Conservation (phyloP, 1,140 invertebrate species). For the Sycobia sp. region DNA sequence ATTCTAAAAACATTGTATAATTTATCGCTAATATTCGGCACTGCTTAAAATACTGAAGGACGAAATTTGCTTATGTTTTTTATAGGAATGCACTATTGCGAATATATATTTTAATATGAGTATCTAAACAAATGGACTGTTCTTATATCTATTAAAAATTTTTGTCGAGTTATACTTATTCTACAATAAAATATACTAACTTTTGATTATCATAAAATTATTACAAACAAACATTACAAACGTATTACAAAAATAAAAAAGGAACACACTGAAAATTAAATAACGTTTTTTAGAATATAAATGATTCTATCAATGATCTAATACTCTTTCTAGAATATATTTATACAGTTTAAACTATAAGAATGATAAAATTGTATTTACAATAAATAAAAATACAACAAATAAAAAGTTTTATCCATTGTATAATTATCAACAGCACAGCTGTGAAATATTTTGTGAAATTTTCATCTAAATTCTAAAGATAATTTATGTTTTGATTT, state of each 20-base stretch:
- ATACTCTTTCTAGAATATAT: too few species aligned
- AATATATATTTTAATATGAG: slow-evolving; percentile 2
- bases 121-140: slow-evolving; percentile 1
- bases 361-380: slow-evolving; percentile 6
- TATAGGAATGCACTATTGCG: neutral
- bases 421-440: slow-evolving; percentile 19
- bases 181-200: slow-evolving; percentile 13
- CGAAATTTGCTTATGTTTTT: slow-evolving; percentile 15
- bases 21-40: slow-evolving; percentile 27
- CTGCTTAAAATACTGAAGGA: slow-evolving; percentile 30
- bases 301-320: too few species aligned
- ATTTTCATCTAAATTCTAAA: slow-evolving; percentile 16
- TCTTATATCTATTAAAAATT: slow-evolving; percentile 8
- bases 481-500: too few species aligned
- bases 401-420: slow-evolving; percentile 7
- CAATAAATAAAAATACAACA: slow-evolving; percentile 2
- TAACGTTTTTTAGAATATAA: slow-evolving; percentile 36
- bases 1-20: slow-evolving; percentile 24
- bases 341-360: too few species aligned
- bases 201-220: slow-evolving; percentile 15
- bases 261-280: slow-evolving; percentile 26
- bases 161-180: slow-evolving; percentile 3
- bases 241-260: slow-evolving; percentile 33
- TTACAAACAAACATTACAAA: slow-evolving; percentile 22
- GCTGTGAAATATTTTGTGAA: slow-evolving; percentile 20